phyloP scores from a whole-genome alignment of 2,797 vertebrate species.

The Toxotes lorentzi region DNA sequence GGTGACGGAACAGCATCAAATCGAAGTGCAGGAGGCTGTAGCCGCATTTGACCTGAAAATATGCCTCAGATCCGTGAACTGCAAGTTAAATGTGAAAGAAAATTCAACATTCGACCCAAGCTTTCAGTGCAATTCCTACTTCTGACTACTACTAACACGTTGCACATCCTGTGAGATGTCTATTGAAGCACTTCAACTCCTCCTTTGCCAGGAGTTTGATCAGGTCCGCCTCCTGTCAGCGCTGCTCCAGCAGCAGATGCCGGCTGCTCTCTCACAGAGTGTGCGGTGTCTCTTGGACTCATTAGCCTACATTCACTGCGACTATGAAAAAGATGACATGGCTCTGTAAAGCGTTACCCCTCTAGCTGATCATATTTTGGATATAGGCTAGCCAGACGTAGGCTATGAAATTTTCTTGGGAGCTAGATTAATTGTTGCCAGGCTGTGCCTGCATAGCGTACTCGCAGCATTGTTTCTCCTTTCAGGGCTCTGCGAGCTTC shows the following conservation, averaged over 20 bases:
- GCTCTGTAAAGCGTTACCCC: conserved; percentile 22
- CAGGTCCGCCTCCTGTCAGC: conserved; percentile 70
- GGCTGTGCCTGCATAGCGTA: conserved; percentile 52
- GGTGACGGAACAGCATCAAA: neutral
- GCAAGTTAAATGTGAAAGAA: neutral
- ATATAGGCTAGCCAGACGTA: conserved; percentile 12
- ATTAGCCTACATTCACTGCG: conserved; percentile 13
- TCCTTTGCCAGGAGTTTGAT: conserved; percentile 47
- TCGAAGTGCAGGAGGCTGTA: neutral
- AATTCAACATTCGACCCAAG: accelerated
- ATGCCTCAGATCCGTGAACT: neutral
- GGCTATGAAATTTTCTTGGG: conserved; percentile 51
- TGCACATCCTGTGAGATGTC: neutral
- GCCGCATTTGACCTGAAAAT: neutral
- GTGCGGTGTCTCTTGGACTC: conserved; percentile 7
- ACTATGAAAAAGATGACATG: conserved; percentile 29
- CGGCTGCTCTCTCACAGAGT: conserved; percentile 37
- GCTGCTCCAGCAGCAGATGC: conserved; percentile 61
- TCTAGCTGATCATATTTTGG: conserved; percentile 11
- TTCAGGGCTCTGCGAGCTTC: conserved; percentile 22
- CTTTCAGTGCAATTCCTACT: neutral
- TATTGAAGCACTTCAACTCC: conserved; percentile 50
- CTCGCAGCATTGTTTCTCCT: neutral
- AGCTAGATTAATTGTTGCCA: conserved; percentile 38
- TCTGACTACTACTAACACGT: neutral